Base-by-base conservation (phyloP, 2,113 vertebrate genomes). In the Candoia aspera region DNA sequence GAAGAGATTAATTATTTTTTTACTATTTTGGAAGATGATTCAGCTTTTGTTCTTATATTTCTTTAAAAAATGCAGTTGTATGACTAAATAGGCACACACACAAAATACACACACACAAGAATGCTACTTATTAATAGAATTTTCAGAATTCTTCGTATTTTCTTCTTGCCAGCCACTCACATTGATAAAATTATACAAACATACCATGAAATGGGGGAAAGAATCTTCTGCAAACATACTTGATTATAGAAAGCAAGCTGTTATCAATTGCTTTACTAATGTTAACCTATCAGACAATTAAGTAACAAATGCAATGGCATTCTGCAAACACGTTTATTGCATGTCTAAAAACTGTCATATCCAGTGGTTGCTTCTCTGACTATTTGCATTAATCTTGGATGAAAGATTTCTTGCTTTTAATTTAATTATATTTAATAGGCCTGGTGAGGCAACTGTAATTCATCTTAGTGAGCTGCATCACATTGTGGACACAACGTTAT, bases 191-290 rank as follows among this genome's bases (percentile, higher is more conserved):
- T 90, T 24, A 26, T 58, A 93, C 12, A 88, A 92, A 93, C 57
- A 26, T 86, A 92, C 62, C 60, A 85, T 33, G 89, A 73, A 86
- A 83, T 46, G 91, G 42, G 17, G 19, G 2, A 33, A 87, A 94
- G n/a, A 95, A 73, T n/a, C 49, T n/a, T 89, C 4, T n/a, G 64
- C 87, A 95, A 91, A 91, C 59, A 17, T 87, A 21, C 91, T 92
- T 59, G 91, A 62, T 46, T 49, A 6, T 60, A 91, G 4, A 85
- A 59, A 37, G 26, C 24, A 85, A 90, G 17, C 24, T 21, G 26
- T 33, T 26, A 60, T n/a, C 15, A 5, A 84, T 90, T 37, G 19
- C 11, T 60, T n/a, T 8, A 53, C 26, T 17, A 90, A 59, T 13
- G 8, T 60, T 85, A 84, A 49, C 4, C 15, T 84, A 49, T 53